phyloP scores from a whole-genome alignment of 2,888 invertebrate species.

The Pomacea canaliculata region DNA sequence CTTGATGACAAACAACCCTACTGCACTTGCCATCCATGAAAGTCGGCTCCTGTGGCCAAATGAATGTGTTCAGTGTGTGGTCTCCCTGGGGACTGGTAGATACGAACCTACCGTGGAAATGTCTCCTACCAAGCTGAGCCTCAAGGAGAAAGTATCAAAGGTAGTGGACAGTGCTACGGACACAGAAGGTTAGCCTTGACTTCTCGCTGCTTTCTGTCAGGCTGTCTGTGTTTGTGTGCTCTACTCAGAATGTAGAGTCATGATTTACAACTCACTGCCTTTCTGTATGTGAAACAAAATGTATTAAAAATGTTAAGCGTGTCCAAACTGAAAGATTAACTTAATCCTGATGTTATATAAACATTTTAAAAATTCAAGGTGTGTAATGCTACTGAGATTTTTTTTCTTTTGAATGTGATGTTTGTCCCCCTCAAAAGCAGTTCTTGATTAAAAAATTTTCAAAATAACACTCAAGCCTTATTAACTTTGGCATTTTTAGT shows the following conservation, averaged over 20 bases:
- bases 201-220: not conserved
- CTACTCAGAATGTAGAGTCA: not conserved
- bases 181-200: conserved; percentile 62
- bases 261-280: not conserved
- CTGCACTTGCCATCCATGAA: conserved; percentile 89
- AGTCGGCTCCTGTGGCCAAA: conserved; percentile 86
- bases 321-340: too few species aligned
- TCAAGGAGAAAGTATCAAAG: conserved; percentile 84
- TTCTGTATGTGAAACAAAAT: too few species aligned
- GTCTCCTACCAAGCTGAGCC: conserved; percentile 70
- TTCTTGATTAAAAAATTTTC: too few species aligned
- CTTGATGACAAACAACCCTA: conserved; percentile 88
- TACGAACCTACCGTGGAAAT: conserved; percentile 65
- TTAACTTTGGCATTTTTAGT: too few species aligned
- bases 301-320: too few species aligned
- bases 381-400: too few species aligned
- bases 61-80: conserved; percentile 80
- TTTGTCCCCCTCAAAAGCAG: too few species aligned
- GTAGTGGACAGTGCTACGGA: conserved; percentile 66
- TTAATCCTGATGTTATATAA: too few species aligned
- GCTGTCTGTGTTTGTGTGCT: not conserved
- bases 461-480: too few species aligned
- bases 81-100: conserved; percentile 84
- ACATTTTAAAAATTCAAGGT: too few species aligned
- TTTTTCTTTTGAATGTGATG: too few species aligned